Evolutionary conservation across 2,797 vertebrate species (phyloP), one percentile per base, ranked within the genome.

Genomic region (Pogonophryne albipinna): DNA sequence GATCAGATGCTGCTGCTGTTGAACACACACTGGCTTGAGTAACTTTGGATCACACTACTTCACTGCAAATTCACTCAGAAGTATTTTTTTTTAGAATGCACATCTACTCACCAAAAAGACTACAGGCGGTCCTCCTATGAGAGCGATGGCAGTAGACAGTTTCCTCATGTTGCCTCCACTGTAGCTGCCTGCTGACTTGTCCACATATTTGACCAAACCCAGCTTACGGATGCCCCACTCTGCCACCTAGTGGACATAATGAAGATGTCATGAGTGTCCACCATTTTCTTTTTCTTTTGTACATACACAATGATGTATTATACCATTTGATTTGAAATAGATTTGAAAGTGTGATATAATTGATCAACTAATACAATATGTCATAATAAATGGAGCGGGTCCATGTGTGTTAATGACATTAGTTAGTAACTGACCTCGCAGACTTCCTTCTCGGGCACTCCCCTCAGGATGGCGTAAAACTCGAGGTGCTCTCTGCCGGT

Each of bases 161-260:
- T 99, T 99, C 70, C 98, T 96, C 88, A 96, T 97, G 94, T 99
- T 99, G 16, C 98, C 98, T 12, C 98, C 98, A 0, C 98, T 99
- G 83, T 99, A 99, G 90, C 96, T 98, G 27, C 97, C 97, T 0
- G 98, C 98, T 0, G 95, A 92, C 87, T 97, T 99, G 79, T 96
- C 95, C 47, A 95, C 93, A 60, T 95, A 96, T 76, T 96, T 96
- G 73, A 93, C 83, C 71, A 95, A 79, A 7, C 92, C 95, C 92
- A 72, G 96, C 94, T 1, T 99, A 49, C 95, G 95, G 89, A 99
- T 97, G 27, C 97, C 98, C 98, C 98, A 99, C 62, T 99, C 98
- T 0, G 98, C 98, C 88, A 99, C 97, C 98, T 99, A 59, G 61
- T 69, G 85, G 74, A 74, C 14, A 38, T 0, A 13, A 75, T 0